phyloP scores from a whole-genome alignment of 35 echinoderm and acorn worm species.

The Lytechinus variegatus region DNA sequence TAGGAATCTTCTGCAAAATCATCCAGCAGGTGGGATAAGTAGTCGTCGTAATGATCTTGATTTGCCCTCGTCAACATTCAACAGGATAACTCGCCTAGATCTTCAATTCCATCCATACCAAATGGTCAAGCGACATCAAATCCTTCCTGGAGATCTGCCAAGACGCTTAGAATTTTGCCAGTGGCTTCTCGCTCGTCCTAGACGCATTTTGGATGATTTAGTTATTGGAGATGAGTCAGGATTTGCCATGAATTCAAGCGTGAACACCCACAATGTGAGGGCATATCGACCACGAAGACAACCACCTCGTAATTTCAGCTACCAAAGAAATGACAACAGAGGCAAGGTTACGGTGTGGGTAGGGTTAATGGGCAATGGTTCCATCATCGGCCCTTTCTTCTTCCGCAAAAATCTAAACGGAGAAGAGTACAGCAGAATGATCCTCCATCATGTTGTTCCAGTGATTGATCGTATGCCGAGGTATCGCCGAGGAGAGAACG shows the following conservation, averaged over 20 bases:
- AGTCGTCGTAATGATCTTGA: no score
- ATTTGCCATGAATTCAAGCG: not conserved
- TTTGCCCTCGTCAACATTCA: no score
- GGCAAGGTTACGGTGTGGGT: not conserved
- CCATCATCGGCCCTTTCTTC: not conserved
- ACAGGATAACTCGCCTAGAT: no score
- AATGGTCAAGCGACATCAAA: no score
- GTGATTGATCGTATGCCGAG: conserved; percentile 6
- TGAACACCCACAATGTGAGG: conserved; percentile 43
- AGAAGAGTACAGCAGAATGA: not conserved
- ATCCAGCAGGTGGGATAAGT: no score
- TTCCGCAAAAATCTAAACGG: conserved; percentile 26
- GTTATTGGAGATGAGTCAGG: conserved; percentile 43
- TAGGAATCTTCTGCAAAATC: no score
- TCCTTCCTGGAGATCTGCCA: conserved; percentile 36
- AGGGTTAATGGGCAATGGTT: not conserved
- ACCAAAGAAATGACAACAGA: not conserved
- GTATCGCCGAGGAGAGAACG: conserved; percentile 20
- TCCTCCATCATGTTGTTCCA: conserved; percentile 6
- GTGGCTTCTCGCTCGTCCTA: not conserved
- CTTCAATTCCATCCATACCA: no score
- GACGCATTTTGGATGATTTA: conserved; percentile 2
- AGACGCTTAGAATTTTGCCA: not conserved
- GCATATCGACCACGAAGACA: not conserved
- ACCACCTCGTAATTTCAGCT: not conserved